Evolutionary conservation across 2,113 vertebrate species (phyloP).

Genomic region (Peromyscus maniculatus): DNA sequence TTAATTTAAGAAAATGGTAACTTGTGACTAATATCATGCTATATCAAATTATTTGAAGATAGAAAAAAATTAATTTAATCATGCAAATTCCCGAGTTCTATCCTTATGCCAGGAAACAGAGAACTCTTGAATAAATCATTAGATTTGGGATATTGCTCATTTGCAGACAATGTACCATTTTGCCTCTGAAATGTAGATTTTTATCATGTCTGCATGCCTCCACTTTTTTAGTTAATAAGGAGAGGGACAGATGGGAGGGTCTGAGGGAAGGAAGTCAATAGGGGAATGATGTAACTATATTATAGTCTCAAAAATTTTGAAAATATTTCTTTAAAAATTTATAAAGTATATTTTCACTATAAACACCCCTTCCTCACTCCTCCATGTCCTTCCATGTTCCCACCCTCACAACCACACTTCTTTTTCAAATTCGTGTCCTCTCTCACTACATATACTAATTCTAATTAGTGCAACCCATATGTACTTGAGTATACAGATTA

Average conservation of each 20-base stretch:
- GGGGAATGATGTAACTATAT: neutral
- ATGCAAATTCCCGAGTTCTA: too few relatives aligned
- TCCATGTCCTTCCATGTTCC: too few relatives aligned
- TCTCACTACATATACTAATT: neutral
- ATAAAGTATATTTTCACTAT: neutral
- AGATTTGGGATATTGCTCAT: too few relatives aligned
- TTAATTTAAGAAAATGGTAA: neutral
- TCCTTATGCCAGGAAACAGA: neutral
- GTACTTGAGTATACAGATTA: neutral
- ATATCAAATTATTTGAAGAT: slow-evolving; percentile 32
- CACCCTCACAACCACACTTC: neutral
- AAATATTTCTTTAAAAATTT: neutral
- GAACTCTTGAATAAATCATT: neutral
- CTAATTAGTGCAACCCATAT: neutral
- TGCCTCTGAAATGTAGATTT: neutral
- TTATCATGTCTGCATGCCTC: neutral
- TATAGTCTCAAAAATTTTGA: neutral
- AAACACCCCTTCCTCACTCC: neutral
- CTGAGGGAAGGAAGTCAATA: neutral
- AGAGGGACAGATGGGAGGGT: neutral
- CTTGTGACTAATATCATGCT: neutral
- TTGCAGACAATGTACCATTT: neutral
- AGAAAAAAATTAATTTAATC: neutral
- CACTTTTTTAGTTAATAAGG: neutral
- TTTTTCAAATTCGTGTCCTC: neutral